Conservation (phyloP, 2,797 vertebrate genomes). For the Menidia menidia region DNA sequence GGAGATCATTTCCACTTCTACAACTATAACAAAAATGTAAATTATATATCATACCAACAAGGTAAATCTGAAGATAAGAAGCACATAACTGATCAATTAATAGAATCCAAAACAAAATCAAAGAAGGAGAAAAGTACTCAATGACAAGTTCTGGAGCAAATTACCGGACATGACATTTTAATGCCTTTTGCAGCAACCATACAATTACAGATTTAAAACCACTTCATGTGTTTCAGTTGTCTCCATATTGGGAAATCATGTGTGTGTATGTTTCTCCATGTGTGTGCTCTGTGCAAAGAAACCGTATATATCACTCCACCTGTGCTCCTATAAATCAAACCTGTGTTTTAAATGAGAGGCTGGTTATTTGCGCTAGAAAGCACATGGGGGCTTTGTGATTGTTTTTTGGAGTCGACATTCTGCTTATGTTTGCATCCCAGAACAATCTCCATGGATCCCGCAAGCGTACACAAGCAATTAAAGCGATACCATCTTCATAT, state of each 20-base stretch:
- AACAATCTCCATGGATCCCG: conserved; percentile 86
- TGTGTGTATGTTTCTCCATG: conserved; percentile 25
- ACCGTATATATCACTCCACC: conserved; percentile 72
- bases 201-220: conserved; percentile 60
- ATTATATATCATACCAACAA: conserved; percentile 19
- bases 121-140: conserved; percentile 27
- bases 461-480: conserved; percentile 87
- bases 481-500: conserved; percentile 88
- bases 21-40: not conserved
- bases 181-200: conserved; percentile 43
- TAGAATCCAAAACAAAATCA: conserved; percentile 22
- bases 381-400: conserved; percentile 80
- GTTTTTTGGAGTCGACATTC: conserved; percentile 85
- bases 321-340: conserved; percentile 79
- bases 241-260: conserved; percentile 28
- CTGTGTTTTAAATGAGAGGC: conserved; percentile 79
- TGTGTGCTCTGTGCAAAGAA: conserved; percentile 31
- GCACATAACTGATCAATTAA: conserved; percentile 35
- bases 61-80: conserved; percentile 33
- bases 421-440: conserved; percentile 88
- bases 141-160: conserved; percentile 22
- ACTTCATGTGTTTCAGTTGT: conserved; percentile 50
- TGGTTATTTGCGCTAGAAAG: conserved; percentile 77
- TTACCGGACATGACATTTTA: conserved; percentile 45
- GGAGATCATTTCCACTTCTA: not conserved